A percentile compares a stretch with the other conserved stretches of the same genome.
These are phyloP conservation scores for Acinonyx jubatus DNA, from an alignment of 2,113 vertebrate species.

Conservation along the genomic window DNA sequence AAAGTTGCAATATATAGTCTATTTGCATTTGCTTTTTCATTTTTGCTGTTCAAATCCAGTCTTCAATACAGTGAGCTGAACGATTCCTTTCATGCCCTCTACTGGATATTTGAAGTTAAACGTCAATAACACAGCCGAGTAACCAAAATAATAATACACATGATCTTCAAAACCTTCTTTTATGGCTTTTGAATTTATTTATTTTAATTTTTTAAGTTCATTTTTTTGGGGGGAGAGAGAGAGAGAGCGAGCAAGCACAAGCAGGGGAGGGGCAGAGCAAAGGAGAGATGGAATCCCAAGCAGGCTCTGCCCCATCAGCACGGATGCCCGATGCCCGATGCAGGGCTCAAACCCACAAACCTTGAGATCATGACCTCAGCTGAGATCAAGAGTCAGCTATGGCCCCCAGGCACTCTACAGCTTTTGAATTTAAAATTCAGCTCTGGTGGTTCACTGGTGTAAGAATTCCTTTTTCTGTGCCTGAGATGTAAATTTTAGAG, in stretches of 20 bases:
- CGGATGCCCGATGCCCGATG: too few species aligned
- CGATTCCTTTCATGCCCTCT: conserved; percentile 72
- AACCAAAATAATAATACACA: not conserved
- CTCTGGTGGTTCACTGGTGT: not conserved
- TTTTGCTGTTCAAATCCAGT: not conserved
- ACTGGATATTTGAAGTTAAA: conserved; percentile 67
- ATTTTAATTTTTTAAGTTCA: too few species aligned
- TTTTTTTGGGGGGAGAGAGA: too few species aligned
- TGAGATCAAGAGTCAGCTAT: too few species aligned
- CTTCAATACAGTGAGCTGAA: not conserved
- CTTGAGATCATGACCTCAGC: too few species aligned
- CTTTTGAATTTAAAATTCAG: not conserved
- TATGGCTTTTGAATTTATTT: not conserved
- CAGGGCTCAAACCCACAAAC: too few species aligned
- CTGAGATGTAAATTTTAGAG: not conserved
- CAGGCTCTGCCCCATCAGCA: too few species aligned
- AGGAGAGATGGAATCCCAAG: too few species aligned
- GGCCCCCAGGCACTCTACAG: not conserved
- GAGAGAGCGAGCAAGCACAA: too few species aligned
- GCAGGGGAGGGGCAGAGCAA: too few species aligned
- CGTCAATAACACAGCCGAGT: not conserved
- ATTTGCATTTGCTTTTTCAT: not conserved
- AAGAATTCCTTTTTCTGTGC: not conserved
- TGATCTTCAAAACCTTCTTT: not conserved
- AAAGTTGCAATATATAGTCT: not conserved